phyloP scores from a whole-genome alignment of 2,113 vertebrate species.

The Hippocampus abdominalis region DNA sequence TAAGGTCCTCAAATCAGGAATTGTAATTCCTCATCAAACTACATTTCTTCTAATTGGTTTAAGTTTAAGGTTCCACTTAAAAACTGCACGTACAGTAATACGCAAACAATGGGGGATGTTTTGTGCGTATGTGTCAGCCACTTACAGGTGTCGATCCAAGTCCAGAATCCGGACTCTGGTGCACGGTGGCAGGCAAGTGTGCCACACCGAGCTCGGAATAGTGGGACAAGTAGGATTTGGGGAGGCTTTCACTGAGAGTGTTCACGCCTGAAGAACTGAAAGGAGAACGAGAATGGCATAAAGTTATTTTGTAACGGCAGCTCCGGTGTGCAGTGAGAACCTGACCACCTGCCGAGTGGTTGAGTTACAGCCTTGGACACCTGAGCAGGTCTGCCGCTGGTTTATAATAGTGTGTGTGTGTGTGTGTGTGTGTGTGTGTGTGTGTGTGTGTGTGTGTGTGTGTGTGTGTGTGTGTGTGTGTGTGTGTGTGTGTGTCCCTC shows the following conservation, averaged over 20 bases:
- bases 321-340: constrained; percentile 52
- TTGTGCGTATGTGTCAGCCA: constrained; percentile 12
- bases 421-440: no score
- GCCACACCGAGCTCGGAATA: constrained; percentile 64
- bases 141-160: constrained; percentile 79
- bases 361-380: constrained; percentile 70
- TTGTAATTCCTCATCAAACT: background rate
- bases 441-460: background rate
- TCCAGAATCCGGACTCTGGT: constrained; percentile 73
- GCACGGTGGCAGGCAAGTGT: constrained; percentile 56
- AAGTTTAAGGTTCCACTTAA: background rate
- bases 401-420: constrained; percentile 37
- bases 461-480: constrained; percentile 2
- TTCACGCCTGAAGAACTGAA: constrained; percentile 84
- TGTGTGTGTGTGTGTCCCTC: background rate
- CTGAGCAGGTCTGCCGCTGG: constrained; percentile 61
- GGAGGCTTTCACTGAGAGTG: constrained; percentile 68
- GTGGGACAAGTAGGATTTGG: constrained; percentile 69
- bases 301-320: constrained; percentile 49
- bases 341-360: constrained; percentile 54
- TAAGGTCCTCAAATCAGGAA: background rate
- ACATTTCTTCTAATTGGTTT: background rate
- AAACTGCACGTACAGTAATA: background rate
- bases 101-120: no score
- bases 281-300: background rate